phyloP scores from a whole-genome alignment of 2,888 invertebrate species.

The Margaritifera margaritifera region DNA sequence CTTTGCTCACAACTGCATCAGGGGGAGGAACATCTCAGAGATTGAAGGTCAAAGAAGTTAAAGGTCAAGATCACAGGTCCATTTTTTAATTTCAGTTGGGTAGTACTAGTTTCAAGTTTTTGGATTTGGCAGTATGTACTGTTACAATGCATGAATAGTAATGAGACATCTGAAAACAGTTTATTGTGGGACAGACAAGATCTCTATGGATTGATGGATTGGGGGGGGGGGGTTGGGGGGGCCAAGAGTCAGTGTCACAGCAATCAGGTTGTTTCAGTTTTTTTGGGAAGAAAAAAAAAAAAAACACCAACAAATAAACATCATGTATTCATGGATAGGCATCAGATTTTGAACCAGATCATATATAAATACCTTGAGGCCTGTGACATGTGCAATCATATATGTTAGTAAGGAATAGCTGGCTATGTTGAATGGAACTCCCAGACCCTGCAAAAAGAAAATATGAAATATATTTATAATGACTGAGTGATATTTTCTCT shows the following conservation, averaged over 20 bases:
- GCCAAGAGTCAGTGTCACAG: background rate
- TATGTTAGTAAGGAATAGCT: slow-evolving; percentile 94
- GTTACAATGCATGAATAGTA: too few species aligned
- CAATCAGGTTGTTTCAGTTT: background rate
- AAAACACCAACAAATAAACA: slow-evolving; percentile 1
- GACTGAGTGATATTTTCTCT: background rate
- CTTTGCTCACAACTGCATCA: too few species aligned
- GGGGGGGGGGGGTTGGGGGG: too few species aligned
- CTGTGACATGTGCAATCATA: slow-evolving; percentile 97
- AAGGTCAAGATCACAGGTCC: too few species aligned
- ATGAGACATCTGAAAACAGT: too few species aligned
- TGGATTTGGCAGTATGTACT: too few species aligned
- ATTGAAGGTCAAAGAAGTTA: too few species aligned
- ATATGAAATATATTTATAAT: background rate
- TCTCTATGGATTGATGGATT: too few species aligned
- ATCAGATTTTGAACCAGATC: background rate
- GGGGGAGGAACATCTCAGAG: too few species aligned
- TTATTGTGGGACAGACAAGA: too few species aligned
- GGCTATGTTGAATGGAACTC: slow-evolving; percentile 99
- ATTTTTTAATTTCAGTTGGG: too few species aligned
- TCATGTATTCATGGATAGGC: background rate
- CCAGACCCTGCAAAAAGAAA: slow-evolving; percentile 77
- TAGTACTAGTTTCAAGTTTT: too few species aligned
- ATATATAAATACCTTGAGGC: slow-evolving; percentile 80
- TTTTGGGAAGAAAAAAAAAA: background rate